phyloP scores from a whole-genome alignment of 2,888 invertebrate species.

The Graphium colonna region DNA sequence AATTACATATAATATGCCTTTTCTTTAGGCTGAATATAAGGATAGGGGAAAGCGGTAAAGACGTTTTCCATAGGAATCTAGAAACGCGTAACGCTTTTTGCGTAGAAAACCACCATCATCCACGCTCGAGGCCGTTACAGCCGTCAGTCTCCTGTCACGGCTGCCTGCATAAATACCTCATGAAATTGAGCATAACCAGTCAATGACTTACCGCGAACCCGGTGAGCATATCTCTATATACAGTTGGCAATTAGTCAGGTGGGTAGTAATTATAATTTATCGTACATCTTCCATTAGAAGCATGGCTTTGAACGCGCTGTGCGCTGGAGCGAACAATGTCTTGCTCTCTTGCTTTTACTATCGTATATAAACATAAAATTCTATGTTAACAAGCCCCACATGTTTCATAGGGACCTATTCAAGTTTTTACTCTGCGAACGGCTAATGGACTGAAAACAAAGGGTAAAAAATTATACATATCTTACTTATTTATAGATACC shows the following conservation, averaged over 20 bases:
- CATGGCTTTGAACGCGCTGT: slow-evolving; percentile 44
- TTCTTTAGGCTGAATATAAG: too few relatives aligned
- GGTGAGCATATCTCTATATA: slow-evolving; percentile 38
- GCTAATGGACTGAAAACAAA: neutral
- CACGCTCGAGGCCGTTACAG: slow-evolving; percentile 17
- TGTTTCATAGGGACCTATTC: neutral
- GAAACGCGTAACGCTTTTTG: slow-evolving; percentile 11
- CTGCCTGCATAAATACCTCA: slow-evolving; percentile 36
- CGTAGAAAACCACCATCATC: slow-evolving; percentile 14
- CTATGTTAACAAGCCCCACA: neutral
- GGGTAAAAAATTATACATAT: neutral
- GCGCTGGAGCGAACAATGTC: slow-evolving; percentile 50
- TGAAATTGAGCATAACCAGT: slow-evolving; percentile 56
- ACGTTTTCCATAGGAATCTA: neutral
- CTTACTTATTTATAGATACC: too few relatives aligned
- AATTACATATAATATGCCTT: neutral
- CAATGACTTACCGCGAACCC: slow-evolving; percentile 47
- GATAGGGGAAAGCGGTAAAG: neutral
- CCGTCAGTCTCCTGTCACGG: slow-evolving; percentile 22
- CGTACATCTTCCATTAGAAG: slow-evolving; percentile 62
- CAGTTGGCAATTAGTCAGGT: slow-evolving; percentile 48
- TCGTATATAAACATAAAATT: slow-evolving; percentile 6
- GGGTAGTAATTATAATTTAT: slow-evolving; percentile 65
- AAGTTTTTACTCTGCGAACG: neutral
- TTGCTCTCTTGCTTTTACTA: slow-evolving; percentile 51